Percentiles rank a stretch among this genome's conserved stretches.
Evolutionary conservation across 2,888 invertebrate genomes (phyloP).

Genomic region (Disparrhopalites patrizii): DNA sequence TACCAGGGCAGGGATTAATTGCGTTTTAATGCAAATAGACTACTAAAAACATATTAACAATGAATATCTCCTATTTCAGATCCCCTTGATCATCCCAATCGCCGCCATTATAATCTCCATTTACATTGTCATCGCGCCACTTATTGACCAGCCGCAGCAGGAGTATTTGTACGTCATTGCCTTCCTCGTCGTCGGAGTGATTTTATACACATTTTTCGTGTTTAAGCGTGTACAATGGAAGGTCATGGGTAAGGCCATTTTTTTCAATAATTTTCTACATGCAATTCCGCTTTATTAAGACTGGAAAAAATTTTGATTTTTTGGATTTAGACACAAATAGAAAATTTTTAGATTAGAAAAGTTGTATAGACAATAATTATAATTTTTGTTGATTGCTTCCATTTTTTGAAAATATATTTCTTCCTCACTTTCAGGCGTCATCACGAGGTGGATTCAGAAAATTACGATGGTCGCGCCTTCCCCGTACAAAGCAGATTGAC

Average conservation of each 20-base stretch:
- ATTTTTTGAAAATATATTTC: neutral
- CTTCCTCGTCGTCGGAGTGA: conserved; percentile 22
- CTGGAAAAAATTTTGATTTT: neutral
- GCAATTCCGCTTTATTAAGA: neutral
- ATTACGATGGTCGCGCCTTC: conserved; percentile 28
- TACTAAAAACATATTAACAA: neutral
- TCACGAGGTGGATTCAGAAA: conserved; percentile 26
- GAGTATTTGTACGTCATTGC: conserved; percentile 22
- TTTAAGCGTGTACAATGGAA: conserved; percentile 13
- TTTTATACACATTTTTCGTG: conserved; percentile 31
- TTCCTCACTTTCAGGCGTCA: conserved; percentile 10
- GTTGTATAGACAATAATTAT: too few species aligned
- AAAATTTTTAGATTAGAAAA: too few species aligned
- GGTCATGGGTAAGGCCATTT: conserved; percentile 28
- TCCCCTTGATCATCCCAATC: conserved; percentile 26
- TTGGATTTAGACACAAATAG: too few species aligned
- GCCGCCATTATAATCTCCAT: conserved; percentile 20
- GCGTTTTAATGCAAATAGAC: neutral
- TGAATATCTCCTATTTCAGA: conserved; percentile 12
- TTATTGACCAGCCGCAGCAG: conserved; percentile 23
- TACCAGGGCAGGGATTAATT: neutral
- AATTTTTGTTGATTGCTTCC: too few species aligned
- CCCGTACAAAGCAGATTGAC: conserved; percentile 32
- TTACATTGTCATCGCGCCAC: conserved; percentile 29
- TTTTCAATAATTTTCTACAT: neutral